Conservation (phyloP, 2,888 invertebrate species). For the Acleris emargana region DNA sequence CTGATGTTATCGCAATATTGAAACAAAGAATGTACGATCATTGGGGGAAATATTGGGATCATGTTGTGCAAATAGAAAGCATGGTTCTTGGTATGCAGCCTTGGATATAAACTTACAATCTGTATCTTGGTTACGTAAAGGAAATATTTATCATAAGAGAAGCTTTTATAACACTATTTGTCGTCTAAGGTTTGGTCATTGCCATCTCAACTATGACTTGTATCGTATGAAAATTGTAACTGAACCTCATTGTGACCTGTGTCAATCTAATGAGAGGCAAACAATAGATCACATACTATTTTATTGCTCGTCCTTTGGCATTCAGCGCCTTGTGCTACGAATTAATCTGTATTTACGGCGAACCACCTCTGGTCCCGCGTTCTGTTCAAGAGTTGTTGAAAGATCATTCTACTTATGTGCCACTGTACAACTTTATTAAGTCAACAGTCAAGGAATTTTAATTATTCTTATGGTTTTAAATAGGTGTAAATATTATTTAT, state of each 20-base stretch:
- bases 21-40: background rate
- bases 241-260: constrained; percentile 1
- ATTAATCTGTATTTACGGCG: too few species aligned
- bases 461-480: too few species aligned
- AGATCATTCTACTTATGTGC: too few species aligned
- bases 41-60: background rate
- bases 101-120: background rate
- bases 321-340: too few species aligned
- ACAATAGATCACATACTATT: too few species aligned
- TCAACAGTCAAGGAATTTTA: too few species aligned
- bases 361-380: too few species aligned
- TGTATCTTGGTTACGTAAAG: constrained; percentile 1
- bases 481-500: too few species aligned
- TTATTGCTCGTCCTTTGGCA: too few species aligned
- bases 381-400: too few species aligned
- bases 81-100: constrained; percentile 3
- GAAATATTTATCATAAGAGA: background rate
- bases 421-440: too few species aligned
- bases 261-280: too few species aligned
- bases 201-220: background rate
- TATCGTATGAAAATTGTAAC: background rate
- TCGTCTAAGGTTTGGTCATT: background rate
- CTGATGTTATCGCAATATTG: background rate
- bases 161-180: background rate
- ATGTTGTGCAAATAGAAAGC: constrained; percentile 1